phyloP scores from a whole-genome alignment of 2,888 invertebrate genomes.

The Coenonympha glycerion region DNA sequence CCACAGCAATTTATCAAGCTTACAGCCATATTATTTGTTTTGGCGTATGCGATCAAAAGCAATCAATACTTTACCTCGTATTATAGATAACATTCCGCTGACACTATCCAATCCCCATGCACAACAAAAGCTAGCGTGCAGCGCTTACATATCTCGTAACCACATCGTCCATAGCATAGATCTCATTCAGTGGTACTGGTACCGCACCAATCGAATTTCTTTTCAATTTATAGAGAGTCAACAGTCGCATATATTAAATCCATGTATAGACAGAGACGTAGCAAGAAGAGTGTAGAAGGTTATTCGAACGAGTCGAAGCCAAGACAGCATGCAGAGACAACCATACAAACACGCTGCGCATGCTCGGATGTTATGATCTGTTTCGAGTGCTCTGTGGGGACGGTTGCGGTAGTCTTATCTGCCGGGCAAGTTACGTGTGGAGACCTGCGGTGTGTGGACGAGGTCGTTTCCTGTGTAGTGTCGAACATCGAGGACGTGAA shows the following conservation, averaged over 20 bases:
- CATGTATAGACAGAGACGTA: constrained; percentile 23
- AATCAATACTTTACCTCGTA: constrained; percentile 66
- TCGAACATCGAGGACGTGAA: constrained; percentile 64
- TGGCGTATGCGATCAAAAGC: constrained; percentile 67
- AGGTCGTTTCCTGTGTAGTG: constrained; percentile 58
- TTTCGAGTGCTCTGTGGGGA: constrained; percentile 65
- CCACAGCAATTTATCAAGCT: constrained; percentile 70
- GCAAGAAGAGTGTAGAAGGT: constrained; percentile 48
- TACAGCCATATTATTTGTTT: constrained; percentile 56
- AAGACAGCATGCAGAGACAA: constrained; percentile 74
- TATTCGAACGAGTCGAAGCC: constrained; percentile 63
- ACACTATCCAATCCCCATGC: constrained; percentile 73
- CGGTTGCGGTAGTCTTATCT: constrained; percentile 39
- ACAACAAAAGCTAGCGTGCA: constrained; percentile 76
- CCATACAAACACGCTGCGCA: constrained; percentile 64
- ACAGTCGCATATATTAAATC: constrained; percentile 12
- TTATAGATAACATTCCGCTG: constrained; percentile 65
- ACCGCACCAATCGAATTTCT: constrained; percentile 39
- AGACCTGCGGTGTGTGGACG: constrained; percentile 43
- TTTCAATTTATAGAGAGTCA: constrained; percentile 6
- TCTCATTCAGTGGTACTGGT: constrained; percentile 13
- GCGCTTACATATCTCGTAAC: constrained; percentile 61
- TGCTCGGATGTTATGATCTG: constrained; percentile 65
- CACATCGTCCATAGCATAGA: constrained; percentile 55
- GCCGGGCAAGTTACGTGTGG: constrained; percentile 37